Base-by-base conservation (phyloP, 1,140 invertebrate genomes). In the Euura lappo region DNA sequence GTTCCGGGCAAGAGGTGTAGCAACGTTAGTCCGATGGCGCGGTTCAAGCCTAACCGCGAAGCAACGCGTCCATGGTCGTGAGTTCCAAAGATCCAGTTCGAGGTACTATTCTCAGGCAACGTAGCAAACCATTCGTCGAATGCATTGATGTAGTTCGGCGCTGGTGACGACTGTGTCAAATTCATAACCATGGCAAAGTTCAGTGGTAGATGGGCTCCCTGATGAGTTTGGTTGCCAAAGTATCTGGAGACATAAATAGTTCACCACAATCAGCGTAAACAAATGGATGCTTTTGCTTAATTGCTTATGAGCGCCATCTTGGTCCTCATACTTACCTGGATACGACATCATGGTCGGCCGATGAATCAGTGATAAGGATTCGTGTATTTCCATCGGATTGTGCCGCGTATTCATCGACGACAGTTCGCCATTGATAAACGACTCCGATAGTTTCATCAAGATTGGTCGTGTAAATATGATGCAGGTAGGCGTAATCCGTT, bases 1-100 rank as follows among this genome's bases (percentile, higher is more conserved):
- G 94, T 92, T 0, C 95, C 95, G 45, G 93, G 93, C 44, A 96
- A 79, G 51, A 94, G 84, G 13, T 90, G 90, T n/a, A 96, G 85
- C 87, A 94, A 93, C 78, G 93, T 91, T 42, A 94, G 84, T 1
- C 89, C 89, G 83, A 94, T 93, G 0, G 93, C 88, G 42, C 92
- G 81, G 65, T 92, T 89, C 1, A 83, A 75, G 43, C 91, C 90
- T 73, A 93, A 88, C 68, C 93, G 87, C 7, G 88, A 87, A 0
- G 92, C 88, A 45, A 93, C 86, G 69, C 94, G 87, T 7, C 83
- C 83, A 11, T 87, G 88, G 76, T 94, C 92, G 69, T 93, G 90
- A 81, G 92, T 93, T 28, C 93, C 86, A 76, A 89, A 84, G 76
- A 89, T 83, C 89, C 89, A 90, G 75, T 89, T 90, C 6, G 88